phyloP scores from a whole-genome alignment of 2,113 vertebrate species.

The Muntiacus reevesi region DNA sequence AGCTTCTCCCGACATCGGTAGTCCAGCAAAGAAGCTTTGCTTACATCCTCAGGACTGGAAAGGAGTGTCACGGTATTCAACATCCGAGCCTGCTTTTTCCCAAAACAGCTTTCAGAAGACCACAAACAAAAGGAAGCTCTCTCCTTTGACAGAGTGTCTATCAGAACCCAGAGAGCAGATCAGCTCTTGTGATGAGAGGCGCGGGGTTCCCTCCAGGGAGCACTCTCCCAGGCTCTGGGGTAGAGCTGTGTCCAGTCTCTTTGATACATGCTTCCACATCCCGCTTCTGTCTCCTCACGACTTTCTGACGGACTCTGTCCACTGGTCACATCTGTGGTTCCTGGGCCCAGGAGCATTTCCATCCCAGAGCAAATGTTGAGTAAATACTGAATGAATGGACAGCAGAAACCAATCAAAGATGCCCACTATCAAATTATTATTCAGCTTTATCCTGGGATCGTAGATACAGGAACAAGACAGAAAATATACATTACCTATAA shows the following conservation, averaged over 20 bases:
- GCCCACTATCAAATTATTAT: not conserved
- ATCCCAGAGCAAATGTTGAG: not conserved
- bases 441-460: not conserved
- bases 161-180: not conserved
- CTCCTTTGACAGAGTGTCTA: not conserved
- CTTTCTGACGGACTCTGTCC: not conserved
- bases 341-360: not conserved
- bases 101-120: not conserved
- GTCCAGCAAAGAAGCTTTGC: not conserved
- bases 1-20: no score
- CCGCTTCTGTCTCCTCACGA: not conserved
- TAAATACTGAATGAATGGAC: not conserved
- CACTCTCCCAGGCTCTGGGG: not conserved
- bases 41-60: not conserved
- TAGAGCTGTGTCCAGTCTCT: not conserved
- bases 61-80: not conserved
- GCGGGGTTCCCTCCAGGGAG: not conserved
- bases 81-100: not conserved
- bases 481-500: not conserved
- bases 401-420: not conserved
- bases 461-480: not conserved
- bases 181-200: not conserved
- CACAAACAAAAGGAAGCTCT: not conserved
- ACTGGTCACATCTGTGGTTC: not conserved
- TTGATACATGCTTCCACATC: fast-evolving